phyloP scores from a whole-genome alignment of 23 tunicate species.

The Botrylloides violaceus region DNA sequence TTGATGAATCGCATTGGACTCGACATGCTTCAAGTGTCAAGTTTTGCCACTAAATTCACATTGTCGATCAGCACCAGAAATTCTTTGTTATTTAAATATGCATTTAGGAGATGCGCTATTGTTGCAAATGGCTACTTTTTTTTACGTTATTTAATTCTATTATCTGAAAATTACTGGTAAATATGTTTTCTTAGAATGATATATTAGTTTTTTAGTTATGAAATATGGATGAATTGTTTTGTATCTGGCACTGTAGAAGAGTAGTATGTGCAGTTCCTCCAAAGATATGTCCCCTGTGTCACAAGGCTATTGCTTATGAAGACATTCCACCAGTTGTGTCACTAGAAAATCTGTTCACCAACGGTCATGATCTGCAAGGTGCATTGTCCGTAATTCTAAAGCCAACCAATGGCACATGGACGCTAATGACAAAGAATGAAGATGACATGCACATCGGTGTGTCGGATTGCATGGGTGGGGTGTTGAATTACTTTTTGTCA shows the following conservation, averaged over 20 bases:
- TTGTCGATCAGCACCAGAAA: too few relatives aligned
- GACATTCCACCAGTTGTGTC: neutral
- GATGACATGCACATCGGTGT: conserved; percentile 16
- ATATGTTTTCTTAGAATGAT: neutral
- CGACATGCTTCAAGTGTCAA: too few relatives aligned
- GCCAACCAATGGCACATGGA: conserved; percentile 15
- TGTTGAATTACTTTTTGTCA: neutral
- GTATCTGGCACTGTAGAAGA: conserved; percentile 2
- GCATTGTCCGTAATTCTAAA: conserved; percentile 3
- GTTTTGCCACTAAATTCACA: too few relatives aligned
- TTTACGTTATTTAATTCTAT: too few relatives aligned
- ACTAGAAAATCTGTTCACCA: neutral
- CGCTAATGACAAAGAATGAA: neutral
- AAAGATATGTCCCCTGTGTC: neutral
- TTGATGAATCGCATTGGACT: too few relatives aligned
- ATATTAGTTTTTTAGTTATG: neutral
- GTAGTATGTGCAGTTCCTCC: neutral
- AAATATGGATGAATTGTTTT: conserved; percentile 18
- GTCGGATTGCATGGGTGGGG: conserved; percentile 1
- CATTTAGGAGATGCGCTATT: too few relatives aligned
- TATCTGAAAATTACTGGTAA: too few relatives aligned
- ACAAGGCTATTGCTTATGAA: neutral
- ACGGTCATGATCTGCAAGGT: neutral
- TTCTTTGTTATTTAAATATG: too few relatives aligned
- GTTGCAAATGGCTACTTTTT: too few relatives aligned